Base-by-base conservation (phyloP, 2,113 vertebrate genomes). In the Diphyllodes magnificus region DNA sequence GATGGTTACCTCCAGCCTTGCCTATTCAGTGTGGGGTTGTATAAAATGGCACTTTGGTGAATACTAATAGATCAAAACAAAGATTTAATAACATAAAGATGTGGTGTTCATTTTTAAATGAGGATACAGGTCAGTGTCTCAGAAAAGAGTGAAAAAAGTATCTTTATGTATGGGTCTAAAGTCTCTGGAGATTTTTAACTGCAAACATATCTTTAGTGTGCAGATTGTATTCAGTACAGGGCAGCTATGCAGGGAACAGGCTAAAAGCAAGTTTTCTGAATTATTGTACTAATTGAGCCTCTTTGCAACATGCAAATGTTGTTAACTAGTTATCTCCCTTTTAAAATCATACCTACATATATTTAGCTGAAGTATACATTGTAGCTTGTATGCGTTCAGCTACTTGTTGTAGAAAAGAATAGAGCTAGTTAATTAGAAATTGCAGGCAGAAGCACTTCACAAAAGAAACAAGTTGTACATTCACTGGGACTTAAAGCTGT, bases 31-130 rank as follows among this genome's bases (percentile, higher is more conserved):
- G 93, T 19, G 35, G 80, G 91, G 96, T 93, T 97, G 97, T 97
- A 97, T 98, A 97, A 98, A 98, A 98, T 98, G 97, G 97, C 96
- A 98, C 97, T 98, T 98, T 97, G 97, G 95, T 98, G 98, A 98
- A 98, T 98, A 97, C 98, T 98, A 98, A 98, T 98, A 97, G 97
- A 97, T 98, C 97, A 98, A 98, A 98, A 98, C 97, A 98, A 98
- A 98, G 98, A 97, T 98, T 98, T 98, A 98, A 98, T 98, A 98
- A 98, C 80, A 57, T 97, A 98, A 98, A 98, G 97, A 98, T 98
- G 98, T 96, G 96, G 93, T 97, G 97, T 97, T 98, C 96, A 82
- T 98, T 98, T 98, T 98, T 93, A 97, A 97, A 97, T 98, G 94
- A 97, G 84, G 82, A 97, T 97, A 97, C 96, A 98, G 97, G 98